Conservation (phyloP, 2,888 invertebrate genomes). For the Lagria hirta region DNA sequence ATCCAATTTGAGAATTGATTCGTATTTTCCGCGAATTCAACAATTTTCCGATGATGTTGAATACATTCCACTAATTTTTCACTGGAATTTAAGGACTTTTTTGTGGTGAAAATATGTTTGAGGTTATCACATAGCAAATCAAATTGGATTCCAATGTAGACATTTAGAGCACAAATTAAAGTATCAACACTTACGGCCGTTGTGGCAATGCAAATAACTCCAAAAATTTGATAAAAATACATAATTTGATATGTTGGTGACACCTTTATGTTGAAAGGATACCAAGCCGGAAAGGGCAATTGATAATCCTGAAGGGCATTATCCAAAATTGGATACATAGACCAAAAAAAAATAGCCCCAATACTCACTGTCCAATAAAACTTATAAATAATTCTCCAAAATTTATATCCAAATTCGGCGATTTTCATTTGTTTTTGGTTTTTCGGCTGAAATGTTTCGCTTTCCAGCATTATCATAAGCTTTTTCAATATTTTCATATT, state of each 20-base stretch:
- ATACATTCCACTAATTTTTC: slow-evolving; percentile 4
- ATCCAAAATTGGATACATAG: slow-evolving; percentile 26
- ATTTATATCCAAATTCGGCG: slow-evolving; percentile 11
- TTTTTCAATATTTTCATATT: slow-evolving; percentile 8
- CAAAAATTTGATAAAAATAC: slow-evolving; percentile 11
- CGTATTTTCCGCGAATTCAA: slow-evolving; percentile 2
- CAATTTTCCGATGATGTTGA: slow-evolving; percentile 5
- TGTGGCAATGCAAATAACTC: slow-evolving; percentile 6
- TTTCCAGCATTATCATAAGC: slow-evolving; percentile 13
- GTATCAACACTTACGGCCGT: slow-evolving; percentile 11
- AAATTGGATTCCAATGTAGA: slow-evolving; percentile 7
- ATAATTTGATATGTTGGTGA: slow-evolving; percentile 12
- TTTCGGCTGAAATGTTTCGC: slow-evolving; percentile 27
- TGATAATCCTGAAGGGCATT: slow-evolving; percentile 8
- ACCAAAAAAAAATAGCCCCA: slow-evolving; percentile 15
- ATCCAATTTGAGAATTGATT: slow-evolving; percentile 5
- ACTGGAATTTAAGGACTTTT: neutral
- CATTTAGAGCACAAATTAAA: slow-evolving; percentile 11
- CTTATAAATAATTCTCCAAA: slow-evolving; percentile 20
- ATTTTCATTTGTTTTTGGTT: slow-evolving; percentile 14
- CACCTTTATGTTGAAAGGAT: slow-evolving; percentile 5
- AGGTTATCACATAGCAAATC: slow-evolving; percentile 10
- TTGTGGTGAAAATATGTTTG: slow-evolving; percentile 3
- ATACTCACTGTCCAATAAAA: slow-evolving; percentile 15
- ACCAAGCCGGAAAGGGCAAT: slow-evolving; percentile 14